A percentile compares a stretch with the other conserved stretches of the same genome.
These are phyloP conservation scores for Corvus hawaiiensis DNA, from an alignment of 2,113 vertebrate genomes.

Conservation along the genomic window DNA sequence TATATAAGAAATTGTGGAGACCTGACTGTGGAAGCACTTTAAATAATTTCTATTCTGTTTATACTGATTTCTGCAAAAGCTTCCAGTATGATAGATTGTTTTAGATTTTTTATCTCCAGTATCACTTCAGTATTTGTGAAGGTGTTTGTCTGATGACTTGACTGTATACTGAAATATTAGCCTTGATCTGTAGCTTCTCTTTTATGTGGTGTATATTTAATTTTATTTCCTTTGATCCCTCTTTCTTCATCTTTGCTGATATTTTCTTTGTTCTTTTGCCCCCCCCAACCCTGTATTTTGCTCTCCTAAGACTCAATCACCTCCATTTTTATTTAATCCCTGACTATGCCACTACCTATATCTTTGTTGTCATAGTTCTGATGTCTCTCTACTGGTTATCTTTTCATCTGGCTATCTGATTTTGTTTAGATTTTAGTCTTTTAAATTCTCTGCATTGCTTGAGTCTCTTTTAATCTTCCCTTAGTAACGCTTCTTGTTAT, in stretches of 20 bases:
- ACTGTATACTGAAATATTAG: not conserved
- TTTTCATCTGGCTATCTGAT: slow-evolving; percentile 42
- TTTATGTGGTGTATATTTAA: slow-evolving; percentile 30
- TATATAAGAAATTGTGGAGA: not conserved
- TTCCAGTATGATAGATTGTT: not conserved
- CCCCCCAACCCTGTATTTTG: not conserved
- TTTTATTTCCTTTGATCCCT: slow-evolving; percentile 49
- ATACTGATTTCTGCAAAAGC: not conserved
- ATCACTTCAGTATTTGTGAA: not conserved
- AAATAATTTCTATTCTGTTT: not conserved
- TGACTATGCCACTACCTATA: not conserved
- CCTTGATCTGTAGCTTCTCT: not conserved
- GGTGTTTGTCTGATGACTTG: not conserved
- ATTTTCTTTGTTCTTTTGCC: slow-evolving; percentile 28
- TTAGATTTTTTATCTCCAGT: not conserved
- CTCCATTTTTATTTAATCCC: slow-evolving; percentile 30
- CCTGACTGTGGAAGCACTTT: not conserved
- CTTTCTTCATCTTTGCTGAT: not conserved
- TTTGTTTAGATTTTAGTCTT: slow-evolving; percentile 46
- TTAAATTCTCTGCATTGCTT: slow-evolving; percentile 10
- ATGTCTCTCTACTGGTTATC: not conserved
- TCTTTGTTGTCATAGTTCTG: slow-evolving; percentile 39
- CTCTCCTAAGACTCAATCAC: not conserved
- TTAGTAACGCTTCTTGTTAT: not conserved
- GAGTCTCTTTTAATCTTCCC: slow-evolving; percentile 46